phyloP scores from a whole-genome alignment of 2,797 vertebrate species.

The Tokudaia tokunoshimensis region DNA sequence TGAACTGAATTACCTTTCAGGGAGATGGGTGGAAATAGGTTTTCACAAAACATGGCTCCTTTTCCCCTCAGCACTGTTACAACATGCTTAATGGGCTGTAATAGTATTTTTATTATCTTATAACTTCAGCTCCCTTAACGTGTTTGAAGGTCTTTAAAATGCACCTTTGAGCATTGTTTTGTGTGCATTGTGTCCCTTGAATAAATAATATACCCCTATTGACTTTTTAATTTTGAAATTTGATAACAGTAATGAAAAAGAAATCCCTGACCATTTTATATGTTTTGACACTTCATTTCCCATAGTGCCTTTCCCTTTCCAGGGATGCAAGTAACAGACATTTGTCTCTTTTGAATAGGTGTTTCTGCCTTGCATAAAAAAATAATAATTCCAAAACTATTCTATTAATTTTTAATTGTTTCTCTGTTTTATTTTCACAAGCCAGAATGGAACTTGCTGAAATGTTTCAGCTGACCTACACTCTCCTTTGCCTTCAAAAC shows the following conservation, averaged over 20 bases:
- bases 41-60: conserved; percentile 69
- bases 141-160: conserved; percentile 77
- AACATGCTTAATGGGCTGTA: conserved; percentile 79
- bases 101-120: conserved; percentile 82
- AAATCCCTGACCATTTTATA: conserved; percentile 76
- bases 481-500: neutral
- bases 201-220: conserved; percentile 80
- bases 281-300: conserved; percentile 72
- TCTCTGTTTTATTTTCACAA: neutral
- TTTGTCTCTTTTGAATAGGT: conserved; percentile 60
- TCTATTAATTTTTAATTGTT: conserved; percentile 48
- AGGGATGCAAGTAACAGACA: conserved; percentile 35
- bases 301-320: conserved; percentile 48
- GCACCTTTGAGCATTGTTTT: conserved; percentile 77
- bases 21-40: conserved; percentile 68
- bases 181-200: conserved; percentile 76
- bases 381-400: neutral
- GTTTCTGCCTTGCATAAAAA: conserved; percentile 41
- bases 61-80: conserved; percentile 70
- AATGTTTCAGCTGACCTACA: neutral
- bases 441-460: neutral
- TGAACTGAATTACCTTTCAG: conserved; percentile 64
- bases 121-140: conserved; percentile 75
- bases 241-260: conserved; percentile 78
- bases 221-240: conserved; percentile 84